These are phyloP conservation scores for Chiloscyllium plagiosum DNA, from an alignment of 2,113 vertebrate genomes.

Conservation along the genomic window DNA sequence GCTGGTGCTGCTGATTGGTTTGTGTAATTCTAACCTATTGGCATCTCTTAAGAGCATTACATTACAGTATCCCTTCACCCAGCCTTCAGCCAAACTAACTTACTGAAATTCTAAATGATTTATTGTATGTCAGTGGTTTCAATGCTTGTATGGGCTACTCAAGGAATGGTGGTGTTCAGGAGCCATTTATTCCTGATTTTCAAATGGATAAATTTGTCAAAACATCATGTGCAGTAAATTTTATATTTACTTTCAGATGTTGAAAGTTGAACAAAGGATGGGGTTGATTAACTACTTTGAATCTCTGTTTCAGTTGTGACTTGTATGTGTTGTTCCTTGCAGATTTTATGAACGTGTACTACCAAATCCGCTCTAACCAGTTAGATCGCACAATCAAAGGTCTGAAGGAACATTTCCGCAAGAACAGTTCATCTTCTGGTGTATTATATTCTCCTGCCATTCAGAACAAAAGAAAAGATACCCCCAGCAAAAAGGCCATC, in stretches of 20 bases:
- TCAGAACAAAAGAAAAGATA: constrained; percentile 93
- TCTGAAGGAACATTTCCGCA: constrained; percentile 90
- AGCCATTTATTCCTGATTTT: neutral
- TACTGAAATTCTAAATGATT: neutral
- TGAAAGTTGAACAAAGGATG: neutral
- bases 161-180: neutral
- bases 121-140: neutral
- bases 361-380: constrained; percentile 89
- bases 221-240: neutral
- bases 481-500: constrained; percentile 85
- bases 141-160: neutral
- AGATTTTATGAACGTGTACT: constrained; percentile 99
- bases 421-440: constrained; percentile 79
- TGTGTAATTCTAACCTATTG: neutral
- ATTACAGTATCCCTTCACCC: neutral
- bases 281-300: neutral
- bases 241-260: neutral
- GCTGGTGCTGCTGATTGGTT: neutral
- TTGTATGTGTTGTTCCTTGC: constrained; percentile 38
- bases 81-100: neutral
- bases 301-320: neutral
- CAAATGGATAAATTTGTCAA: neutral
- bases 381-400: constrained; percentile 92
- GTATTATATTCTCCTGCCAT: constrained; percentile 88
- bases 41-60: neutral